A percentile compares a stretch with the other conserved stretches of the same genome.
Conservation (phyloP, 2,113 vertebrate species). For the Saccopteryx bilineata region DNA sequence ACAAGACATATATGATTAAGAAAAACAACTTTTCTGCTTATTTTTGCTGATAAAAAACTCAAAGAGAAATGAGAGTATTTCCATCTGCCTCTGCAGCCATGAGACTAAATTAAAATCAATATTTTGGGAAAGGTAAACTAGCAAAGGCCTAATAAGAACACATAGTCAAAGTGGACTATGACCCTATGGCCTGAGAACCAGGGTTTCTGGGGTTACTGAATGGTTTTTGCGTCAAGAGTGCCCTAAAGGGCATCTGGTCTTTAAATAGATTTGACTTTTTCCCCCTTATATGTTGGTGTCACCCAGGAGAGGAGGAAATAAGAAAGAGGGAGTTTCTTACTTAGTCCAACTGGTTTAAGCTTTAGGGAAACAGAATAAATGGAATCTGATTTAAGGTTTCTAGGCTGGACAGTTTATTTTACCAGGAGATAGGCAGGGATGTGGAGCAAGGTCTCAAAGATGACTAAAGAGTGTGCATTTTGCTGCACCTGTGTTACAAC, state of each 20-base stretch:
- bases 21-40: slow-evolving; percentile 54
- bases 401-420: not conserved
- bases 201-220: slow-evolving; percentile 5
- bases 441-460: not conserved
- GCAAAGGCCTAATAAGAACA: not conserved
- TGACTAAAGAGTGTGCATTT: not conserved
- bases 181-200: not conserved
- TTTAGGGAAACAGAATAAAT: not conserved
- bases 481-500: not conserved
- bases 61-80: slow-evolving; percentile 55
- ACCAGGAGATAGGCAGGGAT: not conserved
- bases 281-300: not conserved
- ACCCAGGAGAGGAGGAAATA: not conserved
- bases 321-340: not conserved
- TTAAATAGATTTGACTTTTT: not conserved
- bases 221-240: not conserved
- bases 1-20: slow-evolving; percentile 46
- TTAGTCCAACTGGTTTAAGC: not conserved
- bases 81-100: not conserved
- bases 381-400: not conserved
- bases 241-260: not conserved
- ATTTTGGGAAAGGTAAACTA: slow-evolving; percentile 52
- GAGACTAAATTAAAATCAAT: slow-evolving; percentile 57
- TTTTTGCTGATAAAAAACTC: slow-evolving; percentile 70
- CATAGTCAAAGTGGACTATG: not conserved